Percentiles rank a stretch among this genome's conserved stretches.
Evolutionary conservation across 2,888 invertebrate genomes (phyloP).

Genomic region (Caprella mutica): DNA sequence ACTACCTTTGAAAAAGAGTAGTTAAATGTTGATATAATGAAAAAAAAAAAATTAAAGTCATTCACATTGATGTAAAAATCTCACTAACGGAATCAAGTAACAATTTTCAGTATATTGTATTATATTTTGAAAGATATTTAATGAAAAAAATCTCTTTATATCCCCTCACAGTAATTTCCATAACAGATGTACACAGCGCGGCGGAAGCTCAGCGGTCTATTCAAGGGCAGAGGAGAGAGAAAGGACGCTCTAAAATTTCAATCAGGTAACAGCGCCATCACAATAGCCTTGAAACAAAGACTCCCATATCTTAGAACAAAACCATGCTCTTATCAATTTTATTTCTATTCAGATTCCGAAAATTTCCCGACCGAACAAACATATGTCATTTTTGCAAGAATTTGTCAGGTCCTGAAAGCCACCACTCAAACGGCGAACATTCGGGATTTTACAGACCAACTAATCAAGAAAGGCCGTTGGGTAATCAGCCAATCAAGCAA

Average conservation of each 20-base stretch:
- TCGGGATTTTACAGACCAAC: neutral
- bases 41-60: too few species aligned
- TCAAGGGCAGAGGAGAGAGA: neutral
- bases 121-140: too few species aligned
- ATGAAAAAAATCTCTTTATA: too few species aligned
- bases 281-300: neutral
- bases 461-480: too few species aligned
- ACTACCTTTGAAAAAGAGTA: too few species aligned
- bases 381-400: conserved; percentile 4
- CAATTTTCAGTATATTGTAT: too few species aligned
- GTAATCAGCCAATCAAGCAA: too few species aligned
- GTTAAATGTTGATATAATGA: too few species aligned
- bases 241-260: neutral
- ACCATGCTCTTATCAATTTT: neutral
- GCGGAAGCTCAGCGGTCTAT: neutral
- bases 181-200: neutral
- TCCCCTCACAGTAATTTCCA: neutral
- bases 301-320: too few species aligned
- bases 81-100: too few species aligned
- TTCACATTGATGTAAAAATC: too few species aligned
- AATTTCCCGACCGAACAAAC: conserved; percentile 1
- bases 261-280: conserved; percentile 5
- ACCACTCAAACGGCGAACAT: conserved; percentile 1
- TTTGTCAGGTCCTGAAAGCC: neutral
- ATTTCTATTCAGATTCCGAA: conserved; percentile 4